Evolutionary conservation across 1,140 invertebrate genomes (phyloP).

Genomic region (Pissodes strobi): DNA sequence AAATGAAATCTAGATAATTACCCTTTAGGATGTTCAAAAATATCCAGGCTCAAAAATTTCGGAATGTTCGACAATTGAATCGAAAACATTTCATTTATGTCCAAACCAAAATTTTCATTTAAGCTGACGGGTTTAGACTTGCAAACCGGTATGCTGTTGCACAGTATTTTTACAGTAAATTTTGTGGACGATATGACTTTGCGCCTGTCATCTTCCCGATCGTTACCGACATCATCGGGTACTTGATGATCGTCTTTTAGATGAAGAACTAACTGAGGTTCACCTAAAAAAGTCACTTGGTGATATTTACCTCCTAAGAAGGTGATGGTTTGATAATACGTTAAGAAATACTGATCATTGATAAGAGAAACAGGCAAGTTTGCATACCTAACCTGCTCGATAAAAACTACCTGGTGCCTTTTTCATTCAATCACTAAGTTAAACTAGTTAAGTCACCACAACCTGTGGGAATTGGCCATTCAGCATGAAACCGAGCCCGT

Average conservation of each 20-base stretch:
- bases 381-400: no score
- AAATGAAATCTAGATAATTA: not conserved
- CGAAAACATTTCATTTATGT: conserved; percentile 43
- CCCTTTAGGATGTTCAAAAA: conserved; percentile 41
- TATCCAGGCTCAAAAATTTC: conserved; percentile 39
- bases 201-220: conserved; percentile 48
- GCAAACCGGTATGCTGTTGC: conserved; percentile 49
- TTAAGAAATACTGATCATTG: no score
- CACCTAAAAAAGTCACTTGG: conserved; percentile 19
- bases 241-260: conserved; percentile 47
- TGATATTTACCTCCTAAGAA: no score
- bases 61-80: conserved; percentile 38
- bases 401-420: no score
- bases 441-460: no score
- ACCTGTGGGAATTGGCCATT: no score
- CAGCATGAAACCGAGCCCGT: no score
- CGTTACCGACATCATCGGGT: conserved; percentile 36
- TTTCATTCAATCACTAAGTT: no score
- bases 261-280: conserved; percentile 47
- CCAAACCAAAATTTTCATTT: conserved; percentile 41
- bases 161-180: conserved; percentile 51
- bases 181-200: conserved; percentile 49
- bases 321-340: no score
- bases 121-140: conserved; percentile 45
- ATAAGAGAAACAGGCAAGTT: no score